These are phyloP conservation scores for Sterna hirundo DNA, from an alignment of 2,113 vertebrate genomes.

Conservation along the genomic window DNA sequence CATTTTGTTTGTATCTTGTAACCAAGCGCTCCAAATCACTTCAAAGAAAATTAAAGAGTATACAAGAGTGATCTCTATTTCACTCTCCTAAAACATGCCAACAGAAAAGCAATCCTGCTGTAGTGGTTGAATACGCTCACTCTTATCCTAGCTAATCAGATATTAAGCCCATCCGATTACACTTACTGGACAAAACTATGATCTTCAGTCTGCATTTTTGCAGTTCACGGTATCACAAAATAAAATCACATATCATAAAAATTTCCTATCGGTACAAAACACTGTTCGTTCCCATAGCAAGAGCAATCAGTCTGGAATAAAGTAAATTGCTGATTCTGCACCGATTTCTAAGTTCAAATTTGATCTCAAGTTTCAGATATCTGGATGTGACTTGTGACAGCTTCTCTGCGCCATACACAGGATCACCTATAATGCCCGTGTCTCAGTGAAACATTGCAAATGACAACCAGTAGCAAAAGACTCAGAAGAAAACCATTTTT, in stretches of 20 bases:
- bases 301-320: neutral
- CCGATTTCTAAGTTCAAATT: neutral
- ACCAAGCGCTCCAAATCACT: neutral
- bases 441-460: neutral
- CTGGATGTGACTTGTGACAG: neutral
- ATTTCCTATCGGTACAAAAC: neutral
- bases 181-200: neutral
- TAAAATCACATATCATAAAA: neutral
- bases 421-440: fast-evolving
- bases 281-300: neutral
- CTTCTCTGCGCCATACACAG: neutral
- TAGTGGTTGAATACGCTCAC: neutral
- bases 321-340: neutral
- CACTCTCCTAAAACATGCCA: neutral
- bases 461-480: neutral
- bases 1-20: neutral
- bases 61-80: neutral
- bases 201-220: neutral
- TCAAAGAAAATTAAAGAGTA: neutral
- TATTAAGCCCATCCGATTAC: neutral
- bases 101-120: neutral
- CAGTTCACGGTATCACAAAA: neutral
- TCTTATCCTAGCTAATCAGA: neutral
- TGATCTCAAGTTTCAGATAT: neutral
- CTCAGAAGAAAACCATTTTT: neutral